Percentiles rank a stretch among this genome's conserved stretches.
phyloP scores from a whole-genome alignment of 2,797 vertebrate genomes.

The Parotocinclus haroldoi region DNA sequence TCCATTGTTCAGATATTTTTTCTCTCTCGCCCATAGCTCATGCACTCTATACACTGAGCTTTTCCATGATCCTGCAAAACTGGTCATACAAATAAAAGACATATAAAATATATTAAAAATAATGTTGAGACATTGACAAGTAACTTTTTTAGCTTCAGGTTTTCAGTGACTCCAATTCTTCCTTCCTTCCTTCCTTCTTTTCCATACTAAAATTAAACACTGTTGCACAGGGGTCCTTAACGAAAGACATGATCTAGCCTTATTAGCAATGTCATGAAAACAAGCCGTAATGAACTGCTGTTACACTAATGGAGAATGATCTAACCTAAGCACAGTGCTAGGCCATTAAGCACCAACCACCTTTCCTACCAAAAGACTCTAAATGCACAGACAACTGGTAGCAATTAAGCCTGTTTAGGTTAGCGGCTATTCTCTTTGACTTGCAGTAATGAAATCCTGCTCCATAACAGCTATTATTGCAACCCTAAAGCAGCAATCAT shows the following conservation, averaged over 20 bases:
- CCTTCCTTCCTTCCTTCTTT: slow-evolving; percentile 3
- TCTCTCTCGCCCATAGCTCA: too few relatives aligned
- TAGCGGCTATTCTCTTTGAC: slow-evolving; percentile 23
- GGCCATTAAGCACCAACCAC: slow-evolving; percentile 35
- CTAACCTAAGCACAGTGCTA: slow-evolving; percentile 19
- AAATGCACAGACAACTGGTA: slow-evolving; percentile 26
- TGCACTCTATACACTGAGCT: too few relatives aligned
- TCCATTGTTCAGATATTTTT: too few relatives aligned
- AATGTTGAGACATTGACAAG: background rate
- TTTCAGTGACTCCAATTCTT: slow-evolving; percentile 5
- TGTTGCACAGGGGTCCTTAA: slow-evolving; percentile 14
- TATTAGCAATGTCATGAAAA: slow-evolving; percentile 32
- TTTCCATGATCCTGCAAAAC: background rate
- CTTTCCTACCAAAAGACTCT: slow-evolving; percentile 29
- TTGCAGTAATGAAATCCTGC: slow-evolving; percentile 36
- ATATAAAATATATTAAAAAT: background rate
- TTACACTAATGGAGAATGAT: slow-evolving; percentile 24
- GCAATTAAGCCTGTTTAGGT: slow-evolving; percentile 36
- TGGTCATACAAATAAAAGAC: background rate
- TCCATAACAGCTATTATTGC: slow-evolving; percentile 24
- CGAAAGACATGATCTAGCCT: slow-evolving; percentile 24
- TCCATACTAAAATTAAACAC: slow-evolving; percentile 1
- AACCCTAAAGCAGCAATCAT: slow-evolving; percentile 21
- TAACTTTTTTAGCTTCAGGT: background rate
- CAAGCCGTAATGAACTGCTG: slow-evolving; percentile 40